These are phyloP conservation scores for Tethya wilhelma DNA, from an alignment of 37 sponge, comb jelly and placozoan genomes.

Conservation along the genomic window DNA sequence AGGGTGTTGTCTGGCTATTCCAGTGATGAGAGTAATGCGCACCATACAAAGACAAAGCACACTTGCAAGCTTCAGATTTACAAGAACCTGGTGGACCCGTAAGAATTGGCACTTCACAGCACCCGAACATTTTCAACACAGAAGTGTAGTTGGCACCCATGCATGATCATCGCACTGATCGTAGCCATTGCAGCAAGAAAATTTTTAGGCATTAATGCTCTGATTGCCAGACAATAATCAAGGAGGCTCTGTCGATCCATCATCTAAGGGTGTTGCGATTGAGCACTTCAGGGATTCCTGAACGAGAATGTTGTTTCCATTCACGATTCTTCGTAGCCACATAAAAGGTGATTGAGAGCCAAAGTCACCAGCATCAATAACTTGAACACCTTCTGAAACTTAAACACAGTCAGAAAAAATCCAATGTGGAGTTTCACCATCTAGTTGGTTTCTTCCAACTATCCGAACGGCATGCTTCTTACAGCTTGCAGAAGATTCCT, in stretches of 20 bases:
- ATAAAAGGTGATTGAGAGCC: no score
- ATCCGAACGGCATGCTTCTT: background rate
- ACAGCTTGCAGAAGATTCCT: background rate
- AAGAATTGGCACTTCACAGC: slow-evolving; percentile 1
- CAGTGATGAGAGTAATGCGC: background rate
- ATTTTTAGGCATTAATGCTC: slow-evolving; percentile 12
- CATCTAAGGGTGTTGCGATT: background rate
- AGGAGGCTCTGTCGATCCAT: background rate
- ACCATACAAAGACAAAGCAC: slow-evolving; percentile 1
- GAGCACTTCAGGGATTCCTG: background rate
- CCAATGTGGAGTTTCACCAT: background rate
- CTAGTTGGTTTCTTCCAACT: background rate
- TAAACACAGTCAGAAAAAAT: background rate
- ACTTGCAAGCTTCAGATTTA: background rate
- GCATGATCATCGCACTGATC: background rate
- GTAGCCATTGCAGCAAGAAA: background rate
- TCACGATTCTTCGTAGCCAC: background rate
- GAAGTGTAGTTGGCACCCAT: background rate
- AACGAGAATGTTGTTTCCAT: background rate
- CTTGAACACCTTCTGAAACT: background rate
- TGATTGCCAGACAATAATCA: background rate
- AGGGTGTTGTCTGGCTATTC: slow-evolving; percentile 12
- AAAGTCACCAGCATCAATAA: background rate
- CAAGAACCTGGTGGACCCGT: background rate
- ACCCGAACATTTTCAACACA: background rate